phyloP scores from a whole-genome alignment of 1,140 invertebrate genomes.

The Brachionus sp. region DNA sequence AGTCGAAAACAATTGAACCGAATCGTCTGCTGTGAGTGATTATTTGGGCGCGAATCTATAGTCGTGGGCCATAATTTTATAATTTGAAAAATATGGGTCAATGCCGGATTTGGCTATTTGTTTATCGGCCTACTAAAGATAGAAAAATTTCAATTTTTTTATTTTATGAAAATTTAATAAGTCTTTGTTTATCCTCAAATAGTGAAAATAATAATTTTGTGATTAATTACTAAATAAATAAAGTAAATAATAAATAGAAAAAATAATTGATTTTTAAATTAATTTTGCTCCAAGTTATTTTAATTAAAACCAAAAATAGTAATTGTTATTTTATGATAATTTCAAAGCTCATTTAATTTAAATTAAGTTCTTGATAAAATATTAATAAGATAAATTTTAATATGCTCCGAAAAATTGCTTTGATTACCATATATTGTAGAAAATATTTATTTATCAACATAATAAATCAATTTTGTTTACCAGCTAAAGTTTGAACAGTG shows the following conservation, averaged over 20 bases:
- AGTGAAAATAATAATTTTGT: neutral
- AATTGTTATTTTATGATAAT: neutral
- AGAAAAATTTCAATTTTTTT: neutral
- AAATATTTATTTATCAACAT: too few relatives aligned
- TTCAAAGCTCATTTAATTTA: neutral
- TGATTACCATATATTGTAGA: too few relatives aligned
- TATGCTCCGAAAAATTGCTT: neutral
- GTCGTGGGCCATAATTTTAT: neutral
- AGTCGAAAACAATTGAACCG: neutral
- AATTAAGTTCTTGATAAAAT: neutral
- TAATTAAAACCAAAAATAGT: neutral
- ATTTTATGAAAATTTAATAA: neutral
- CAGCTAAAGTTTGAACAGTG: too few relatives aligned
- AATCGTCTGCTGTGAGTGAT: neutral
- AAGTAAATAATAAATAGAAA: constrained; percentile 7
- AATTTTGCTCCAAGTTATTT: neutral
- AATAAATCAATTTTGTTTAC: too few relatives aligned
- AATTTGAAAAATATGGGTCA: neutral
- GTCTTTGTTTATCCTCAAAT: neutral
- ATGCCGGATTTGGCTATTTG: neutral
- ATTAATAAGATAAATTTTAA: neutral
- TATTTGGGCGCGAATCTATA: neutral
- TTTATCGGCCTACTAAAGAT: neutral
- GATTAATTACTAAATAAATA: constrained; percentile 12
- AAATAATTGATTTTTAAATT: constrained; percentile 5